A percentile compares a stretch with the other conserved stretches of the same genome.
Conservation (phyloP, 2,888 invertebrate species). For the Amphiduros pacificus region DNA sequence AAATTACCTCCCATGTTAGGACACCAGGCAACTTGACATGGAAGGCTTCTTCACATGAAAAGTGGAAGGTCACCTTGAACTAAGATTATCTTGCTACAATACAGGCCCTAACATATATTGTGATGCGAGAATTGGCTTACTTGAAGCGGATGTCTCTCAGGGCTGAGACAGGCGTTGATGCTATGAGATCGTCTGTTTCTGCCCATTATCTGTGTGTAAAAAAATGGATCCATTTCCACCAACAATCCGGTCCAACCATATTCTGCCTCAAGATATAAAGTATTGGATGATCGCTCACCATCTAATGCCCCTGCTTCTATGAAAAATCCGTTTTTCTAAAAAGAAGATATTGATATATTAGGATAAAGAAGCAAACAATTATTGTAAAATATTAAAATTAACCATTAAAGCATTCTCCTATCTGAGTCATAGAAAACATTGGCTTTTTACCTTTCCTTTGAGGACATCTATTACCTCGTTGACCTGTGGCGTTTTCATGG, state of each 20-base stretch:
- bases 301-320: constrained; percentile 27
- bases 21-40: too few species aligned
- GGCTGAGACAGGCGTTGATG: constrained; percentile 29
- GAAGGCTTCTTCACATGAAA: too few species aligned
- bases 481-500: constrained; percentile 21
- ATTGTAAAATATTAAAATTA: too few species aligned
- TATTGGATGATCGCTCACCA: constrained; percentile 26
- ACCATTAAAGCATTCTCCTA: too few species aligned
- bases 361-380: too few species aligned
- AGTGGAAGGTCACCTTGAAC: too few species aligned
- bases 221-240: constrained; percentile 23
- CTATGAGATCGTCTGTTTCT: constrained; percentile 19
- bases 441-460: constrained; percentile 13
- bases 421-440: too few species aligned
- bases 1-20: too few species aligned
- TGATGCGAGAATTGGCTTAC: too few species aligned
- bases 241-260: constrained; percentile 23
- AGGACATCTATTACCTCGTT: constrained; percentile 13
- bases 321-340: constrained; percentile 23
- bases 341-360: too few species aligned
- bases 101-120: too few species aligned
- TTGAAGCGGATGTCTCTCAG: constrained; percentile 15
- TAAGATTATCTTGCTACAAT: too few species aligned
- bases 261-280: constrained; percentile 19
- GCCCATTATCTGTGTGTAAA: constrained; percentile 25